Evolutionary conservation across 2,113 vertebrate species (phyloP), one percentile per base, ranked within the genome.

Genomic region (Blennius ocellaris): DNA sequence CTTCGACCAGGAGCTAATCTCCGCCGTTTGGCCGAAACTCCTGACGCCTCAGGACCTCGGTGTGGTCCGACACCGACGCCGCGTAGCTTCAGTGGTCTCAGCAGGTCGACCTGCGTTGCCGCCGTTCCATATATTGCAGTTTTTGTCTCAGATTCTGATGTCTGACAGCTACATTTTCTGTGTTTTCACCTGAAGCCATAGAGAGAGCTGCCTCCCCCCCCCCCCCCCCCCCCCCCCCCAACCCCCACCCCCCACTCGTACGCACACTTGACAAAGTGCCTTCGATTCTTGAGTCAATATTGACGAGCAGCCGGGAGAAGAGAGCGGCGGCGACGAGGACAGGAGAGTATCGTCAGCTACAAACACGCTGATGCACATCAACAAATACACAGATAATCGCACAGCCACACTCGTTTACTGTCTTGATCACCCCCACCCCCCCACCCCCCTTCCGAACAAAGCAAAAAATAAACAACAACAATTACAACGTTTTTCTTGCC

Each of bases 221-320:
- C 40, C 44, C 6, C 21, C 21, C 21, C 21, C 2, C 21, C 21
- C 21, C 21, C 21, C 21, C 21, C n/a, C n/a, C n/a, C n/a, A n/a
- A n/a, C n/a, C n/a, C n/a, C n/a, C n/a, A n/a, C n/a, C n/a, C n/a
- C n/a, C n/a, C n/a, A n/a, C n/a, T n/a, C n/a, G n/a, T n/a, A 30
- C 21, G 41, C 74, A 47, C 59, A 62, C 82, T 53, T 69, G 75
- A 88, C 83, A 89, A 87, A 89, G 81, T 87, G 87, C 82, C 83
- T 77, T 88, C 80, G 36, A 88, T 90, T 86, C 79, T 64, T 92
- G 85, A 90, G 91, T 94, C 92, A 93, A 92, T 93, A 93, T 94
- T 93, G 89, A 92, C 89, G 76, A 62, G 57, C 69, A 60, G 77
- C 71, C 59, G 49, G 67, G 66, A 79, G 61, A 61, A 65, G 73